Evolutionary conservation across 1,140 invertebrate genomes (phyloP).

Genomic region (Hestina assimilis): DNA sequence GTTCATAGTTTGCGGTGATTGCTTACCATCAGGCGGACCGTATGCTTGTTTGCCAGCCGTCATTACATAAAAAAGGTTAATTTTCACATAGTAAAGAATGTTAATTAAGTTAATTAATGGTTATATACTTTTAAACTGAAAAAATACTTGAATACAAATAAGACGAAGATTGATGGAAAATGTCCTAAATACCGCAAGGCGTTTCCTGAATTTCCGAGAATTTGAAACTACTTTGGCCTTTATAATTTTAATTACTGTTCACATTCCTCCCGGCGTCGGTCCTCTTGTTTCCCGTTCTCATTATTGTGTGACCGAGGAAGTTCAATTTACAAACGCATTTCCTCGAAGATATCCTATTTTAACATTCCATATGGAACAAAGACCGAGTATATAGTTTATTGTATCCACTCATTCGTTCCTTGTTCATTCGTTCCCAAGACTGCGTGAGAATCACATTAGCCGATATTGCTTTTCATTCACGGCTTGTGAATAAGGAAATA

Average conservation of each 20-base stretch:
- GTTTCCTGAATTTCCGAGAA: conserved; percentile 3
- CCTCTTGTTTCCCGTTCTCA: background rate
- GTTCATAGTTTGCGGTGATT: too few species aligned
- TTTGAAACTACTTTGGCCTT: conserved; percentile 1
- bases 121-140: background rate
- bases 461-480: background rate
- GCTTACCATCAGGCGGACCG: too few species aligned
- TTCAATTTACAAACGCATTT: conserved; percentile 4
- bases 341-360: background rate
- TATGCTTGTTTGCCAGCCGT: too few species aligned
- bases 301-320: conserved; percentile 1
- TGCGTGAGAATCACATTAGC: background rate
- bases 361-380: background rate
- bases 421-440: background rate
- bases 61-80: too few species aligned
- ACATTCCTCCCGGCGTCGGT: background rate
- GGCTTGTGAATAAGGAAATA: too few species aligned
- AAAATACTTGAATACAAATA: background rate
- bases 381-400: background rate
- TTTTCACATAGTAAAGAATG: too few species aligned
- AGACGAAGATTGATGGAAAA: background rate
- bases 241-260: background rate
- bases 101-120: too few species aligned
- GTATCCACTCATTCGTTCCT: background rate
- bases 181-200: background rate